phyloP scores from a whole-genome alignment of 2,888 invertebrate species.

The Ferrisia virgata region DNA sequence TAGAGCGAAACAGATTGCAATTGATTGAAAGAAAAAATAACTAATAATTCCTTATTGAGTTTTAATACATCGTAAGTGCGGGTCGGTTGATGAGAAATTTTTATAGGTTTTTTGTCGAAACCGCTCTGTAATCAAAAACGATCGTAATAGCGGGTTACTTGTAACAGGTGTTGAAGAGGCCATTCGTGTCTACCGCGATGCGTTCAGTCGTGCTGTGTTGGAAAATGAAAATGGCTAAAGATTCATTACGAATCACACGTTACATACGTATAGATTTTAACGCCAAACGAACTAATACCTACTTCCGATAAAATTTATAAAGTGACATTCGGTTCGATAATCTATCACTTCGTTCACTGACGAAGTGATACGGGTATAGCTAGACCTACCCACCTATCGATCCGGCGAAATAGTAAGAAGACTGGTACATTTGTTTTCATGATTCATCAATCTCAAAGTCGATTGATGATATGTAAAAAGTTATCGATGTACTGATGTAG shows the following conservation, averaged over 20 bases:
- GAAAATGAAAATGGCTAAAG: background rate
- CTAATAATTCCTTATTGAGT: slow-evolving; percentile 35
- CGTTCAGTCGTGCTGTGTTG: slow-evolving; percentile 7
- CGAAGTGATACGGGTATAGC: too few relatives aligned
- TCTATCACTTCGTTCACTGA: too few relatives aligned
- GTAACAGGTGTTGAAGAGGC: slow-evolving; percentile 30
- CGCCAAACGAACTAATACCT: too few relatives aligned
- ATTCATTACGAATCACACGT: too few relatives aligned
- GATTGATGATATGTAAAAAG: background rate
- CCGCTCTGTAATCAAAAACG: slow-evolving; percentile 36
- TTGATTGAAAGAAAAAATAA: slow-evolving; percentile 19
- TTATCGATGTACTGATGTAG: background rate
- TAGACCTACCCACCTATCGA: too few relatives aligned
- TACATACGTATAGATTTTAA: too few relatives aligned
- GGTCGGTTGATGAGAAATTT: slow-evolving; percentile 21
- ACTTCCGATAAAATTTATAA: too few relatives aligned
- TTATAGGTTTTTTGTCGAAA: slow-evolving; percentile 32
- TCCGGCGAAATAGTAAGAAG: too few relatives aligned
- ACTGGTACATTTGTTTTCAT: background rate
- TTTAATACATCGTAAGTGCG: slow-evolving; percentile 34
- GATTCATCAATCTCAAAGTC: background rate
- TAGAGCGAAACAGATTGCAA: slow-evolving; percentile 28
- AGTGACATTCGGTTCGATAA: too few relatives aligned
- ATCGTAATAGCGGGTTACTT: slow-evolving; percentile 32
- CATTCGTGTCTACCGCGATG: slow-evolving; percentile 1